Percentiles rank a stretch among this genome's conserved stretches.
phyloP scores from a whole-genome alignment of 2,113 vertebrate genomes.

The Anser cygnoides region DNA sequence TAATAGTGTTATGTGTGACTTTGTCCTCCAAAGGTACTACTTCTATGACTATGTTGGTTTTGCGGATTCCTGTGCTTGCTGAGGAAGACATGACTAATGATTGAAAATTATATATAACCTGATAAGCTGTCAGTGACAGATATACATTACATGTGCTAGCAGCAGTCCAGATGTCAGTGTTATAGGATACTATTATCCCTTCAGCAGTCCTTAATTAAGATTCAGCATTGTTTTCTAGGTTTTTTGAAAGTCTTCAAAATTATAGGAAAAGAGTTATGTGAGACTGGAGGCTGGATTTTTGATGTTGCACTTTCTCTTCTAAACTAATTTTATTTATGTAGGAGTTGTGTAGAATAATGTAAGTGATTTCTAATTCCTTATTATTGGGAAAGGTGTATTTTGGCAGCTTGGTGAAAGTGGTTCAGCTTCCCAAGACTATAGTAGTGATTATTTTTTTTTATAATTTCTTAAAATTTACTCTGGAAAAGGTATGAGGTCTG shows the following conservation, averaged over 20 bases:
- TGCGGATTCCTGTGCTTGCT: slow-evolving; percentile 44
- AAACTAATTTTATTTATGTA: neutral
- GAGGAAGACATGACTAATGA: slow-evolving; percentile 69
- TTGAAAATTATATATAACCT: slow-evolving; percentile 61
- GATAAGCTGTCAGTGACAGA: slow-evolving; percentile 70
- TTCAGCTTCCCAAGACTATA: neutral
- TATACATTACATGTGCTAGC: slow-evolving; percentile 19
- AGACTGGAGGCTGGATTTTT: neutral
- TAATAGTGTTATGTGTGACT: slow-evolving; percentile 9
- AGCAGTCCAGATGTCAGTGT: slow-evolving; percentile 58
- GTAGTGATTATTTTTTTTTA: neutral
- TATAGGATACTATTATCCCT: slow-evolving; percentile 18
- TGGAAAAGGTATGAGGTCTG: neutral
- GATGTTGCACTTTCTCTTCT: neutral
- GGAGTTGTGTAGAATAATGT: neutral
- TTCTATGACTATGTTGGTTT: slow-evolving; percentile 32
- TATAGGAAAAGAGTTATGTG: neutral
- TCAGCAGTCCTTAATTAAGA: slow-evolving; percentile 49
- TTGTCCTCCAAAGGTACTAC: slow-evolving; percentile 43
- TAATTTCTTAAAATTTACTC: neutral
- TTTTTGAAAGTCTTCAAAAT: slow-evolving; percentile 38
- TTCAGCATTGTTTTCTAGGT: slow-evolving; percentile 38
- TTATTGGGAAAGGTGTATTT: neutral
- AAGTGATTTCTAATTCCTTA: slow-evolving; percentile 1
- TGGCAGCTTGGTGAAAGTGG: neutral